Evolutionary conservation across 2,113 vertebrate species (phyloP), one percentile per base, ranked within the genome.

Genomic region (Sphyrna mokarran): DNA sequence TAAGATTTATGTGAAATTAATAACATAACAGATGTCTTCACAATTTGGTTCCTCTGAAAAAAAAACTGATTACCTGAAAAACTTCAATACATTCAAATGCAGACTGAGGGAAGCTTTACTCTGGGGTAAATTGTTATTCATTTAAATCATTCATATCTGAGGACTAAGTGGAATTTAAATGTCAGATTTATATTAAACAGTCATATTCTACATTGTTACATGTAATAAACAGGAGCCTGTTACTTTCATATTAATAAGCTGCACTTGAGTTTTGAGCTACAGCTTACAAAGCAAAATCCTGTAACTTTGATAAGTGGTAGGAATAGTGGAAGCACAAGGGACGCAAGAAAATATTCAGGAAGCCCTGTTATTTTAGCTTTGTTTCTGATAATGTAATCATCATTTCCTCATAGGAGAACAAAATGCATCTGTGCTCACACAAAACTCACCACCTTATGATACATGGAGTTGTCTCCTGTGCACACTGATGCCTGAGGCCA

Each of bases 1-100:
- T 99, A 99, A 98, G 98, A 99, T 98, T 98, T 98, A 99, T 99
- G 98, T 98, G 98, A 99, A 99, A 98, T 99, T 99, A 99, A 99
- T 99, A 98, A 98, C 98, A 98, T 98, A 98, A 98, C 98, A 99
- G 98, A 99, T 99, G 98, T 99, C 98, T 98, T 98, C 98, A 98
- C 98, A 98, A 98, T 98, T 98, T 98, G 96, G 96, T 97, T 98
- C 97, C 97, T 98, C 97, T 98, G 97, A 97, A 97, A 98, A 97
- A 97, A 97, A 97, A 97, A 96, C 96, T 97, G 97, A 98, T 98
- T 98, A 98, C 98, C 98, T 98, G 98, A 97, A 98, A 98, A 98
- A 98, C 97, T 98, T 97, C 97, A 98, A 97, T 97, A 97, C 97
- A 97, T 97, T 96, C 97, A 98, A 98, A 98, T 97, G 97, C 98